Evolutionary conservation across 2,797 vertebrate species (phyloP).

Genomic region (Apogon talboti): DNA sequence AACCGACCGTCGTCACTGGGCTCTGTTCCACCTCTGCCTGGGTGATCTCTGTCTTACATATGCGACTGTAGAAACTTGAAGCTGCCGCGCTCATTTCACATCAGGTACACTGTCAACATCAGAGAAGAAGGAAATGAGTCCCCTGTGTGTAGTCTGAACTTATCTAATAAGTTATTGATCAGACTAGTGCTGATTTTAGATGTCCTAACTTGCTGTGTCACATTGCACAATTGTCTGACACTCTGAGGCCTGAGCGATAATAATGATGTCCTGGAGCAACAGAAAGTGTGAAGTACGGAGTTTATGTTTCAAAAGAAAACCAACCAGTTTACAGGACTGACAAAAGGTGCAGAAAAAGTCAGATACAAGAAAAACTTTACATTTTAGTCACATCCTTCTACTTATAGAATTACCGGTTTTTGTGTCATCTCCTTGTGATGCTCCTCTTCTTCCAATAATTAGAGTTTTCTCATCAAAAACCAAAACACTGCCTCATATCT

Average conservation of each 20-base stretch:
- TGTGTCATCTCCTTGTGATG: constrained; percentile 52
- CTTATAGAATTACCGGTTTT: constrained; percentile 47
- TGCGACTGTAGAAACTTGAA: constrained; percentile 29
- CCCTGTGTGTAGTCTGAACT: constrained; percentile 52
- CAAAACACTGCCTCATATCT: constrained; percentile 13
- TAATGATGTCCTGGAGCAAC: constrained; percentile 22
- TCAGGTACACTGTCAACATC: constrained; percentile 20
- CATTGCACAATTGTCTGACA: constrained; percentile 9
- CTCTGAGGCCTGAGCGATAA: constrained; percentile 8
- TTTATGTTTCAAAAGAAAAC: constrained; percentile 12
- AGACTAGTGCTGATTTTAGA: constrained; percentile 42
- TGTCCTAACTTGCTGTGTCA: constrained; percentile 22
- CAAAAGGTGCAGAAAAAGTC: constrained; percentile 25
- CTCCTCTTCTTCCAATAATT: constrained; percentile 47
- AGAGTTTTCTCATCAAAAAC: constrained; percentile 36
- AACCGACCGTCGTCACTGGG: constrained; percentile 42
- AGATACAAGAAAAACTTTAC: constrained; percentile 46
- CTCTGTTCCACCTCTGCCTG: constrained; percentile 43
- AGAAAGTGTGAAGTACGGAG: constrained; percentile 2
- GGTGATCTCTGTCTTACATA: constrained; percentile 51
- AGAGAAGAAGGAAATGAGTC: constrained; percentile 57
- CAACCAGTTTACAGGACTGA: constrained; percentile 12
- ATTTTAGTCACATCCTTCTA: constrained; percentile 47
- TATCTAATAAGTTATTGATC: constrained; percentile 74
- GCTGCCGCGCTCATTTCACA: constrained; percentile 16